These are phyloP conservation scores for Sebastes matsubarae DNA, from an alignment of 2,797 vertebrate genomes.

Conservation along the genomic window DNA sequence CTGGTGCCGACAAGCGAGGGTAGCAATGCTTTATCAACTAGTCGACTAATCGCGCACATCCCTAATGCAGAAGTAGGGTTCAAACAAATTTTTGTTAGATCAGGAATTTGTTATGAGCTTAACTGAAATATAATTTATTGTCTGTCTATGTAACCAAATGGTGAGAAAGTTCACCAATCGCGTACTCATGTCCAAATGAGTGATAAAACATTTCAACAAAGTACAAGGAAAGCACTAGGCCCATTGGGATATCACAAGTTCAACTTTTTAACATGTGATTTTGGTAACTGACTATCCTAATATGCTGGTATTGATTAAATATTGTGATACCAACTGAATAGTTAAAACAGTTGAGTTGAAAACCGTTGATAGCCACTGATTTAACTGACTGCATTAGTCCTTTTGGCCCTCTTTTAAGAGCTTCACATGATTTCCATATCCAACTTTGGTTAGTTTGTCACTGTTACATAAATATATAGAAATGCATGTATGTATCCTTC, in stretches of 20 bases:
- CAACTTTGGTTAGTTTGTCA: neutral
- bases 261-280: neutral
- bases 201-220: neutral
- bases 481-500: neutral
- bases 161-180: neutral
- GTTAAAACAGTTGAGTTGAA: neutral
- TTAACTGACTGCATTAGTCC: neutral
- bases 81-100: neutral
- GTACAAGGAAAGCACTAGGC: neutral
- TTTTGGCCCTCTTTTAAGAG: neutral
- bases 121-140: neutral
- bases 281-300: neutral
- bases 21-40: no score
- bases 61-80: neutral
- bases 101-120: neutral
- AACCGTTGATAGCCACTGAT: neutral
- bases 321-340: neutral
- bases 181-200: neutral
- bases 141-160: neutral
- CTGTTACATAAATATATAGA: neutral
- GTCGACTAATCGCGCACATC: no score
- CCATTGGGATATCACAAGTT: neutral
- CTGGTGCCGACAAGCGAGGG: no score
- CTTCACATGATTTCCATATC: neutral
- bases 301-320: neutral